Percentiles rank a stretch among this genome's conserved stretches.
These are phyloP conservation scores for Byasa hedistus DNA, from an alignment of 2,888 invertebrate species.

Conservation along the genomic window DNA sequence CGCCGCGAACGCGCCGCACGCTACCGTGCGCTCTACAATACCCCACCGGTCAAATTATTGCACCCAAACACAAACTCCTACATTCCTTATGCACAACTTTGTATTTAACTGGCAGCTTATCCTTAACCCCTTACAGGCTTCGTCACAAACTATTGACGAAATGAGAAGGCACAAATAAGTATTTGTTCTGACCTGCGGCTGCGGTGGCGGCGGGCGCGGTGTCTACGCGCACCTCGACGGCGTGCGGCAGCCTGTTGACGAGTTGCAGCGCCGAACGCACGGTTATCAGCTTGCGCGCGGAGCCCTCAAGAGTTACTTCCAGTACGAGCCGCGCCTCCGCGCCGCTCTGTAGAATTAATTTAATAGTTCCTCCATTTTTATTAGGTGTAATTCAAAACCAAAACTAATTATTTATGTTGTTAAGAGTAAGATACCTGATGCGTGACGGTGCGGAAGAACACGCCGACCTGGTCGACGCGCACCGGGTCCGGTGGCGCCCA, in stretches of 20 bases:
- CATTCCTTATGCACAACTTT: no score
- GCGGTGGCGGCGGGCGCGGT: conserved; percentile 54
- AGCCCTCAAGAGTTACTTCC: conserved; percentile 94
- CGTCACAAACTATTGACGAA: neutral
- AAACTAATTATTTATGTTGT: no score
- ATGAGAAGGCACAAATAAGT: neutral
- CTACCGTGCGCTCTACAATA: conserved; percentile 35
- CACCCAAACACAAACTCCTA: neutral
- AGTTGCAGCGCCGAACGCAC: conserved; percentile 94
- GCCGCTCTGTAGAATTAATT: conserved; percentile 51
- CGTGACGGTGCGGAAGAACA: conserved; percentile 87
- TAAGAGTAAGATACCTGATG: conserved; percentile 46
- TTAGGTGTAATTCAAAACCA: no score
- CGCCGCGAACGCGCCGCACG: conserved; percentile 40
- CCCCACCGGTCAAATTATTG: conserved; percentile 34
- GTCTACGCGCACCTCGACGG: conserved; percentile 77
- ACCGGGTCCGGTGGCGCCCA: conserved; percentile 94
- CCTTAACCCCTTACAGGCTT: no score
- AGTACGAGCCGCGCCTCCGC: conserved; percentile 90
- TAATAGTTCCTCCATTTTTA: no score
- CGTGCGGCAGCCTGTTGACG: conserved; percentile 86
- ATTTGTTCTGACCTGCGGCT: neutral
- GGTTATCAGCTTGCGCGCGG: conserved; percentile 95
- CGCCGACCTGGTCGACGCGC: conserved; percentile 96
- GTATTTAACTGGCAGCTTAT: no score